phyloP scores from a whole-genome alignment of 2,113 vertebrate species.

The Potamarius usumacintae region DNA sequence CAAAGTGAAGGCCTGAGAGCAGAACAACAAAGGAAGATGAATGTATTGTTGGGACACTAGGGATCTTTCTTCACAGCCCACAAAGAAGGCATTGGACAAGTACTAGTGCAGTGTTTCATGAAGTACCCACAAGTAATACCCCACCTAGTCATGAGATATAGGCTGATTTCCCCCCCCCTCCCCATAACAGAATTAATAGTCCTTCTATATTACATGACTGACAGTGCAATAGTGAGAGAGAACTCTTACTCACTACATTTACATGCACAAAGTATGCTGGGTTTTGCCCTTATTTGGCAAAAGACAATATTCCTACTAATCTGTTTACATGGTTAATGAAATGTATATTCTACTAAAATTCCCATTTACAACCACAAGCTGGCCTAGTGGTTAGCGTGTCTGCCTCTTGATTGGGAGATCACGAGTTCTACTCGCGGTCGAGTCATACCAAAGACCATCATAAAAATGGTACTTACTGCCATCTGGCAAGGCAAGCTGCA shows the following conservation, averaged over 20 bases:
- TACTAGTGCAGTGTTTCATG: background rate
- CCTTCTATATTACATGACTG: background rate
- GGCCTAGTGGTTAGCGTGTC: no score
- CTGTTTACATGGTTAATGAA: no score
- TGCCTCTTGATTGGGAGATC: no score
- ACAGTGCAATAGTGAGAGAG: background rate
- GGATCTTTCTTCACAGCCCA: conserved; percentile 2
- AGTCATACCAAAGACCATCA: no score
- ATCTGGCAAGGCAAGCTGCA: no score
- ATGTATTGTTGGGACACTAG: conserved; percentile 12
- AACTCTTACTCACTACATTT: background rate
- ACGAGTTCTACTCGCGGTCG: no score
- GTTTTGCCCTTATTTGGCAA: no score
- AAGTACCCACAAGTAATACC: background rate
- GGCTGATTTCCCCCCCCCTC: background rate
- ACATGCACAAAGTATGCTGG: no score
- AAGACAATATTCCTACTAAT: no score
- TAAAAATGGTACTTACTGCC: no score
- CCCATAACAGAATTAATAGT: background rate
- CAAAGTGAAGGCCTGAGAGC: background rate
- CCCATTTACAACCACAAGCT: no score
- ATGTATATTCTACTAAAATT: no score
- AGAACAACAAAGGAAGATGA: conserved; percentile 14
- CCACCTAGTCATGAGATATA: background rate
- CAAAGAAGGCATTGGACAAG: background rate